Base-by-base conservation (phyloP, 1,140 invertebrate genomes). In the Monochamus saltuarius region DNA sequence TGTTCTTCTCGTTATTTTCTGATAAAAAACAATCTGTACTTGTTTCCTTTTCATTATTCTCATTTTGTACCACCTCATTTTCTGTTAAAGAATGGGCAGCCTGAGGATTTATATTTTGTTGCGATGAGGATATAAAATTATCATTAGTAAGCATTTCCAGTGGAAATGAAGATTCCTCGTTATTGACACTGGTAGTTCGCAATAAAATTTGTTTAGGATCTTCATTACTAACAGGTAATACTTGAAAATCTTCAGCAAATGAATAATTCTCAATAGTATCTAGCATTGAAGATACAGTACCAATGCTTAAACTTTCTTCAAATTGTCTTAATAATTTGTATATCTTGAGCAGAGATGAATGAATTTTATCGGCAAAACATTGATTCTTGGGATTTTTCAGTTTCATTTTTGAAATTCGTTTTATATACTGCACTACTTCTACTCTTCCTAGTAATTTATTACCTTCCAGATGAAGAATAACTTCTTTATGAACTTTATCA, bases 401-500 rank as follows among this genome's bases (percentile, higher is more conserved):
- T 36, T 51, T 51, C 10, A 16, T 36, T 19, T 36, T 36, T 35
- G 49, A 51, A 13, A 51, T 11, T 36, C 11, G 29, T 36, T 51
- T 13, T 29, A 51, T n/a, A 9, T 51, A 51, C 1, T 51, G 34
- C 1, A 2, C 37, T n/a, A 36, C 4, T 36, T 37, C 29, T 13
- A 16, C 11, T 14, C 37, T 51, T 14, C 35, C 49, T 16, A 51
- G 16, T 16, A 51, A 51, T 8, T 51, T 36, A 7, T 7, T 51
- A 7, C 49, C 49, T 36, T 51, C n/a, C 11, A 51, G 17, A n/a
- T 51, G 49, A 36, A 37, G 35, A 34, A 8, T 22, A 19, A 51
- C 35, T 36, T 51, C 49, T 10, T 9, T 7, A 17, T 11, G 2
- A 34, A 51, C 1, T 7, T 14, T 10, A 8, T 51, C 37, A 36